A percentile compares a stretch with the other conserved stretches of the same genome.
Evolutionary conservation across 2,888 invertebrate species (phyloP).

Genomic region (Tetramorium bicarinatum): DNA sequence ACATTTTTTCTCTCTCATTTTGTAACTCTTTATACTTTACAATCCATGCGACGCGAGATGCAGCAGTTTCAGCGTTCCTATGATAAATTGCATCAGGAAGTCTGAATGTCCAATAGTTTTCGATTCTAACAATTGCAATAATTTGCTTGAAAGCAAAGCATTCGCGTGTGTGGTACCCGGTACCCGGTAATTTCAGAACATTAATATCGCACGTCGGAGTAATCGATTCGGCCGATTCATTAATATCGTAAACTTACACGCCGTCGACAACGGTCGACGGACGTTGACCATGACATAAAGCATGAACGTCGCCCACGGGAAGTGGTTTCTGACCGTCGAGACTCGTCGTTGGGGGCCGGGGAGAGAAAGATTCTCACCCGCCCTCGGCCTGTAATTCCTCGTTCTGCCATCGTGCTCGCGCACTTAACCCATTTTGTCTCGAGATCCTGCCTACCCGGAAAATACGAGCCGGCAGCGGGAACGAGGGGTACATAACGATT

Average conservation of each 20-base stretch:
- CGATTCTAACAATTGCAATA: constrained; percentile 10
- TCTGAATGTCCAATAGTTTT: neutral
- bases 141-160: neutral
- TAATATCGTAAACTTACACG: constrained; percentile 37
- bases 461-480: constrained; percentile 1
- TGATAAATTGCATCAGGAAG: constrained; percentile 9
- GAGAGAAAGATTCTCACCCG: neutral
- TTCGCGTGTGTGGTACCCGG: neutral
- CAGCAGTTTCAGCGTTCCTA: neutral
- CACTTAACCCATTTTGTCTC: constrained; percentile 61
- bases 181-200: neutral
- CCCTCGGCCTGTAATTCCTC: constrained; percentile 46
- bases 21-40: neutral
- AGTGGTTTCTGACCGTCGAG: constrained; percentile 22
- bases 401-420: constrained; percentile 37
- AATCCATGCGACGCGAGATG: neutral
- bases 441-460: constrained; percentile 44
- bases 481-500: constrained; percentile 50
- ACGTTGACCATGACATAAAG: constrained; percentile 41
- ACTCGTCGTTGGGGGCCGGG: constrained; percentile 8
- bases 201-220: neutral
- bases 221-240: constrained; percentile 33
- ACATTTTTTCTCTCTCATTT: neutral
- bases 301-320: constrained; percentile 15
- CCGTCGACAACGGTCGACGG: constrained; percentile 11